A percentile compares a stretch with the other conserved stretches of the same genome.
Evolutionary conservation across 2,888 invertebrate genomes (phyloP).

Genomic region (Dilophus febrilis): DNA sequence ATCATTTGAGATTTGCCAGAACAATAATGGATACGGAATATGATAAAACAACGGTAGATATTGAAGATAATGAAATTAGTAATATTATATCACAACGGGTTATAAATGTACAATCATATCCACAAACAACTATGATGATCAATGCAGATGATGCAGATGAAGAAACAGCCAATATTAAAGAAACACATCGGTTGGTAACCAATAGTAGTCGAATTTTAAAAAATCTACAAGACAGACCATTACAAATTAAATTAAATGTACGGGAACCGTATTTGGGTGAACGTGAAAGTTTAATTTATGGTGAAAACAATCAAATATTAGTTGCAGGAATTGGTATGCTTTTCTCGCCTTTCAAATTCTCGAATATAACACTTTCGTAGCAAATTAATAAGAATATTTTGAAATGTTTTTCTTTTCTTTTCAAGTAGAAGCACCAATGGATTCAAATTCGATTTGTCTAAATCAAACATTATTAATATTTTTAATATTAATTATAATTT

Average conservation of each 20-base stretch:
- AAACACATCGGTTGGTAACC: neutral
- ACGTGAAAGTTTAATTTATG: slow-evolving; percentile 46
- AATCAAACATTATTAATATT: slow-evolving; percentile 48
- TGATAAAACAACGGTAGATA: too few species aligned
- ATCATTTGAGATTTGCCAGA: too few species aligned
- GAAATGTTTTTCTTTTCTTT: neutral
- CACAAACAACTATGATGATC: too few species aligned
- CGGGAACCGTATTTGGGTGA: slow-evolving; percentile 33
- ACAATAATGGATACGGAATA: too few species aligned
- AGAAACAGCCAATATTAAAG: neutral
- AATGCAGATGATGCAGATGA: too few species aligned
- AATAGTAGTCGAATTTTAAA: neutral
- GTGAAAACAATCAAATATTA: slow-evolving; percentile 37
- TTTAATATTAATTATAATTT: slow-evolving; percentile 39
- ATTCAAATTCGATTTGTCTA: slow-evolving; percentile 35
- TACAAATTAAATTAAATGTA: slow-evolving; percentile 41
- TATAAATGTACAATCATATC: too few species aligned
- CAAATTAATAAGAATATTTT: slow-evolving; percentile 1
- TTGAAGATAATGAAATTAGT: too few species aligned
- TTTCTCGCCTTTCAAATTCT: neutral
- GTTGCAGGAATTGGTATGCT: slow-evolving; percentile 38
- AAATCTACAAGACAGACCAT: slow-evolving; percentile 19
- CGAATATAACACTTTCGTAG: too few species aligned
- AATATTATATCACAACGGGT: too few species aligned
- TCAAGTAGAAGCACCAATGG: neutral